These are phyloP conservation scores for Morbakka virulenta DNA, from an alignment of 30 jellyfish, hydroid and myxozoan genomes.

Conservation along the genomic window DNA sequence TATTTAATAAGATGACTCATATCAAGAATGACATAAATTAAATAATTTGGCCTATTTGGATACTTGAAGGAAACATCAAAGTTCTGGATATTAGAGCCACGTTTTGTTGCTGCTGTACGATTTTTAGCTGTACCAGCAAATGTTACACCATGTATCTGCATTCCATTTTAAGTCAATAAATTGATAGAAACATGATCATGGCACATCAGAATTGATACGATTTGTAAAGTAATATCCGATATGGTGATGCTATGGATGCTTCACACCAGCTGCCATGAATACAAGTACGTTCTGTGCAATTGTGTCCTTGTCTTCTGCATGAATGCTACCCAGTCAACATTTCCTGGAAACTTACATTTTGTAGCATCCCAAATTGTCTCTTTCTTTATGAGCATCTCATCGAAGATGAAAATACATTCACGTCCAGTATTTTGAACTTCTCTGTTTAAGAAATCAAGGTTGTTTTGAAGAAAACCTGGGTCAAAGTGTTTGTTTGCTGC, in stretches of 20 bases:
- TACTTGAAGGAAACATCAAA: neutral
- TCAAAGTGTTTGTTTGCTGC: slow-evolving; percentile 13
- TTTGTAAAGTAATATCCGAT: slow-evolving; percentile 23
- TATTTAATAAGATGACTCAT: slow-evolving; percentile 6
- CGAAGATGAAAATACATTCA: slow-evolving; percentile 8
- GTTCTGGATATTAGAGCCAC: slow-evolving; percentile 3
- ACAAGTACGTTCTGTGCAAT: slow-evolving; percentile 28
- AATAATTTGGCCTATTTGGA: slow-evolving; percentile 1
- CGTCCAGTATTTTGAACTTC: no score
- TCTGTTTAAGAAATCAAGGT: no score
- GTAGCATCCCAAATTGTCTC: slow-evolving; percentile 8
- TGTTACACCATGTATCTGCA: slow-evolving; percentile 3
- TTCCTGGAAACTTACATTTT: slow-evolving; percentile 11
- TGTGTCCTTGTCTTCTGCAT: slow-evolving; percentile 6
- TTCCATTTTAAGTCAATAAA: slow-evolving; percentile 14
- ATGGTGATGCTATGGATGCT: slow-evolving; percentile 24
- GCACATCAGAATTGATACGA: neutral
- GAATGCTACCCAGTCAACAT: slow-evolving; percentile 5
- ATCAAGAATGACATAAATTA: slow-evolving; percentile 1
- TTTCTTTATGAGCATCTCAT: slow-evolving; percentile 25
- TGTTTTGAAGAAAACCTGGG: slow-evolving; percentile 55
- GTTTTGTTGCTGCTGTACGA: slow-evolving; percentile 1
- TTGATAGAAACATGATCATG: slow-evolving; percentile 3
- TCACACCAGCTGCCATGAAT: slow-evolving; percentile 28
- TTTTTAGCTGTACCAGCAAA: slow-evolving; percentile 29